Conservation (phyloP, 2,113 vertebrate species). For the Tricholaema leucomelas region DNA sequence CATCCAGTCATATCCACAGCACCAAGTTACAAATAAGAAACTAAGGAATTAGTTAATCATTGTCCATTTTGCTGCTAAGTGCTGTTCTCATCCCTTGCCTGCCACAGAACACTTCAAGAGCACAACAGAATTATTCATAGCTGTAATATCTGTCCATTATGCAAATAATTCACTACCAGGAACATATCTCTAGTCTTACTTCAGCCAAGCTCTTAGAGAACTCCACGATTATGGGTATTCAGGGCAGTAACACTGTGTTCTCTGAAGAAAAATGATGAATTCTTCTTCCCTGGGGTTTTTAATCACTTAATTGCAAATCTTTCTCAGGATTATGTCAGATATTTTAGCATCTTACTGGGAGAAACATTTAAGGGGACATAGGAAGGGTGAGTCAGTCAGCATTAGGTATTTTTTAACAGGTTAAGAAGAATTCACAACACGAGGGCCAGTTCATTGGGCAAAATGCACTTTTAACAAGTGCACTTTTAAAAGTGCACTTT, state of each 20-base stretch:
- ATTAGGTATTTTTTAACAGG: not conserved
- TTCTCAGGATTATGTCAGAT: not conserved
- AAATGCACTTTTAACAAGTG: not conserved
- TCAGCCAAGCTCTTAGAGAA: not conserved
- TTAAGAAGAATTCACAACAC: not conserved
- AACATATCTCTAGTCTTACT: not conserved
- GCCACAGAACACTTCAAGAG: not conserved
- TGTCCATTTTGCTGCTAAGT: not conserved
- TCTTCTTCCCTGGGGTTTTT: not conserved
- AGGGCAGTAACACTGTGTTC: not conserved
- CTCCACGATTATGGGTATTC: not conserved
- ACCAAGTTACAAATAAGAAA: not conserved
- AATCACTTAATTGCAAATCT: not conserved
- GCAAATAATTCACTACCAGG: not conserved
- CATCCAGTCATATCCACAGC: not conserved
- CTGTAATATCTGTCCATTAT: constrained; percentile 12
- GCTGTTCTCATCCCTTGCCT: not conserved
- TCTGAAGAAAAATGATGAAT: not conserved
- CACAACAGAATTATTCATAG: not conserved
- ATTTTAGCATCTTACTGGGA: not conserved
- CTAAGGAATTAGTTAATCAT: not conserved
- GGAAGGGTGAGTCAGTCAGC: not conserved
- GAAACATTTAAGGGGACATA: not conserved
- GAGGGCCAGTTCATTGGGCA: not conserved
- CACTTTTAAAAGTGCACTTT: not conserved